Percentiles rank a stretch among this genome's conserved stretches.
Conservation (phyloP, 2,888 invertebrate genomes). For the Plebejus argus region DNA sequence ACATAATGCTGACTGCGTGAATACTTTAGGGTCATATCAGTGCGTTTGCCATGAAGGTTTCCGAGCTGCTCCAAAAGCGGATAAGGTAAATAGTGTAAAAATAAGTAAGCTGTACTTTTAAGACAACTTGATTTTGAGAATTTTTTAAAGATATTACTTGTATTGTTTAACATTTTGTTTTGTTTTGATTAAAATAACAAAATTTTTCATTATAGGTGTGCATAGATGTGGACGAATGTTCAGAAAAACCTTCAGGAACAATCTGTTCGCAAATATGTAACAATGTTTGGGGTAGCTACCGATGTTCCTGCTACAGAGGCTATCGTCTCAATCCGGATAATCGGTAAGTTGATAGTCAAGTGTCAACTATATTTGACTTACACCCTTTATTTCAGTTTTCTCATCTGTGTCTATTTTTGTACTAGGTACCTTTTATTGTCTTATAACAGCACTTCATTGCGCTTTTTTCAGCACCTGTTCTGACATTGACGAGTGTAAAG, state of each 20-base stretch:
- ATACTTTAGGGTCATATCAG: slow-evolving; percentile 72
- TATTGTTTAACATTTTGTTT: too few relatives aligned
- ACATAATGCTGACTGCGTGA: slow-evolving; percentile 70
- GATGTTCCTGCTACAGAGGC: slow-evolving; percentile 92
- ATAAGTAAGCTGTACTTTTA: too few relatives aligned
- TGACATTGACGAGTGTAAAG: slow-evolving; percentile 93
- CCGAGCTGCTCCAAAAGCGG: slow-evolving; percentile 66
- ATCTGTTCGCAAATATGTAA: slow-evolving; percentile 93
- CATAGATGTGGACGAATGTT: slow-evolving; percentile 86
- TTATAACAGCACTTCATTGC: not conserved
- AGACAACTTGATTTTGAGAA: too few relatives aligned
- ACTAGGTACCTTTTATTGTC: too few relatives aligned
- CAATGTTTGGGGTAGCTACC: slow-evolving; percentile 94
- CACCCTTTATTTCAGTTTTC: too few relatives aligned
- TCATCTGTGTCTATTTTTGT: not conserved
- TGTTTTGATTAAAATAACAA: too few relatives aligned
- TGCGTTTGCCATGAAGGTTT: slow-evolving; percentile 73
- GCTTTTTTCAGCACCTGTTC: slow-evolving; percentile 79
- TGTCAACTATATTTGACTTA: not conserved
- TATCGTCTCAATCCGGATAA: slow-evolving; percentile 85
- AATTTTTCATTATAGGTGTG: too few relatives aligned
- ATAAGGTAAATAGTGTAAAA: slow-evolving; percentile 57
- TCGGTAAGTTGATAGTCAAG: slow-evolving; percentile 47
- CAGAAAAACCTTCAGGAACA: slow-evolving; percentile 53
- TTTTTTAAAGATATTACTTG: too few relatives aligned